phyloP scores from a whole-genome alignment of 2,113 vertebrate genomes.

The Melanerpes aurifrons region DNA sequence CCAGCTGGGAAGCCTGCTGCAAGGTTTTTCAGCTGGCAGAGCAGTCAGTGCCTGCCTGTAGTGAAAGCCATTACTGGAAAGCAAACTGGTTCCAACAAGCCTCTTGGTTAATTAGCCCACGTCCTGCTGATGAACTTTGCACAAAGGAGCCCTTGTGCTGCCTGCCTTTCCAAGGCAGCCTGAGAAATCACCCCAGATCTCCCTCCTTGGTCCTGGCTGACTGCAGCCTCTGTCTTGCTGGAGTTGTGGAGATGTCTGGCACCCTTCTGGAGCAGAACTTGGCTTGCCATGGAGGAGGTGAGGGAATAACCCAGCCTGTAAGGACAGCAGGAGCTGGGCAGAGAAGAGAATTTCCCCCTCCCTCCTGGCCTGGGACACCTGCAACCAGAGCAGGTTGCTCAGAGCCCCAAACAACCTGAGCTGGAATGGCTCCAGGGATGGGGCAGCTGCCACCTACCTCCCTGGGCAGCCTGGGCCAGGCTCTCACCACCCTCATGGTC shows the following conservation, averaged over 20 bases:
- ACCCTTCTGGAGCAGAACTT: not conserved
- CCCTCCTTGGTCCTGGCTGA: not conserved
- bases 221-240: not conserved
- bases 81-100: slow-evolving; percentile 44
- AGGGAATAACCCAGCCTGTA: not conserved
- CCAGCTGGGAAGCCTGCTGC: not conserved
- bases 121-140: slow-evolving; percentile 64
- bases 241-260: not conserved
- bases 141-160: slow-evolving; percentile 42
- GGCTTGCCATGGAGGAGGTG: not conserved
- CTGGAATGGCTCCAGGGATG: no score
- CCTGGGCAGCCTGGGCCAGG: no score
- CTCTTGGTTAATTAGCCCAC: slow-evolving; percentile 63
- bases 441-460: no score
- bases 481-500: no score
- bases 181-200: not conserved
- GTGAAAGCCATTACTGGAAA: slow-evolving; percentile 16
- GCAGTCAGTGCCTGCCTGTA: not conserved
- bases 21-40: not conserved
- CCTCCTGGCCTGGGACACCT: not conserved
- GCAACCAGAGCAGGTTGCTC: not conserved
- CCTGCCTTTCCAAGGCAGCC: not conserved
- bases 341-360: not conserved
- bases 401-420: no score
- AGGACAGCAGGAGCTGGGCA: not conserved